These are phyloP conservation scores for Spongia lamella DNA, from an alignment of 37 sponge, comb jelly and placozoan genomes.

Conservation along the genomic window DNA sequence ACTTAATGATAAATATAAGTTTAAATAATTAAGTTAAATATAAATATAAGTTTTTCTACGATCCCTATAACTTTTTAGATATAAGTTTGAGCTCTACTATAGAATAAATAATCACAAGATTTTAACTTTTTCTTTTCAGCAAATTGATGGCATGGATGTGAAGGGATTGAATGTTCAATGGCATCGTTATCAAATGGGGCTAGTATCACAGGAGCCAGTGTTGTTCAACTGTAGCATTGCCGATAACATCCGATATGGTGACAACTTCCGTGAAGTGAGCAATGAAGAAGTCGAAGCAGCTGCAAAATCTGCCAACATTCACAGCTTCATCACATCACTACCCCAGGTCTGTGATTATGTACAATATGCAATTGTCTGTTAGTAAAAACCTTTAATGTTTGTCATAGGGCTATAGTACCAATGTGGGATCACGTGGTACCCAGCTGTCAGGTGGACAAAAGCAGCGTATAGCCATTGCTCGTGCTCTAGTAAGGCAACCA, in stretches of 20 bases:
- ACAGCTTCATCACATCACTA: conserved; percentile 82
- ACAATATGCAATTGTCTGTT: too few species aligned
- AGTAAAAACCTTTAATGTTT: too few species aligned
- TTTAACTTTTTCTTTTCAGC: too few species aligned
- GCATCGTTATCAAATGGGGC: conserved; percentile 82
- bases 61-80: too few species aligned
- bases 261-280: conserved; percentile 70
- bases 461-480: conserved; percentile 80
- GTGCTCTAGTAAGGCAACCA: conserved; percentile 77
- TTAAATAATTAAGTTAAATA: too few species aligned
- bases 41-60: too few species aligned
- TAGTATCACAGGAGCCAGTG: conserved; percentile 89
- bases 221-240: conserved; percentile 80
- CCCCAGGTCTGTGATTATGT: conserved; percentile 73
- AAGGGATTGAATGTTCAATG: conserved; percentile 65
- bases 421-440: conserved; percentile 67
- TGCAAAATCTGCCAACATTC: conserved; percentile 92
- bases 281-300: conserved; percentile 82
- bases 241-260: conserved; percentile 95
- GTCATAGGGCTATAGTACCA: conserved; percentile 64
- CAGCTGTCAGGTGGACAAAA: conserved; percentile 84
- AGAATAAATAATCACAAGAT: too few species aligned
- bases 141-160: conserved; percentile 28
- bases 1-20: too few species aligned
- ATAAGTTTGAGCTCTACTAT: too few species aligned